Evolutionary conservation across 2,797 vertebrate genomes (phyloP).

Genomic region (Bucorvus abyssinicus): DNA sequence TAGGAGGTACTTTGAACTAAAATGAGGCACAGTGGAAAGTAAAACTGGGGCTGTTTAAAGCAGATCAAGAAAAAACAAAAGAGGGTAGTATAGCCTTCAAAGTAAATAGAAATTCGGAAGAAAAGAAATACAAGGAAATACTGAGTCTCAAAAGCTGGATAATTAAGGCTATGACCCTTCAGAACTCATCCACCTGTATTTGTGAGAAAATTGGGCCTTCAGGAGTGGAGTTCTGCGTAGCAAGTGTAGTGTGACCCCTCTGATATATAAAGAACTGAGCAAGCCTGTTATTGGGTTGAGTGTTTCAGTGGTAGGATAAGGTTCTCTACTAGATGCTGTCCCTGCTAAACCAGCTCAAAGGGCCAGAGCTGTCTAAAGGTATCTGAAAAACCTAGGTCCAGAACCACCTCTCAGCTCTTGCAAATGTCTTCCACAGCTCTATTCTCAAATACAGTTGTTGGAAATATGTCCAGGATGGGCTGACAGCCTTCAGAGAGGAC

Average conservation of each 20-base stretch:
- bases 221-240: not conserved
- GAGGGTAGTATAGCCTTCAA: not conserved
- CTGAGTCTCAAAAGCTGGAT: not conserved
- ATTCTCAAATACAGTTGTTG: fast-evolving
- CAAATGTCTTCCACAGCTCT: not conserved
- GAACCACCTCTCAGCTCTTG: not conserved
- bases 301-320: not conserved
- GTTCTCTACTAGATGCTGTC: not conserved
- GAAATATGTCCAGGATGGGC: not conserved
- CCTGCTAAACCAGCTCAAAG: not conserved
- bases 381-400: not conserved
- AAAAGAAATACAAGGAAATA: not conserved
- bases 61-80: not conserved
- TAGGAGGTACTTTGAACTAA: slow-evolving; percentile 21
- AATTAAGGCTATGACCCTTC: not conserved
- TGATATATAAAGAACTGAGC: not conserved
- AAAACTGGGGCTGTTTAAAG: not conserved
- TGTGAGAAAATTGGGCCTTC: not conserved
- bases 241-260: not conserved
- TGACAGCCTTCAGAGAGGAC: not conserved
- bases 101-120: not conserved
- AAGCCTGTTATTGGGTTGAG: not conserved
- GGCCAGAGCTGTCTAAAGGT: not conserved
- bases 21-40: not conserved
- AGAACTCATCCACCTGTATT: not conserved